A percentile compares a stretch with the other conserved stretches of the same genome.
Conservation (phyloP, 2,113 vertebrate species). For the Istiophorus platypterus region DNA sequence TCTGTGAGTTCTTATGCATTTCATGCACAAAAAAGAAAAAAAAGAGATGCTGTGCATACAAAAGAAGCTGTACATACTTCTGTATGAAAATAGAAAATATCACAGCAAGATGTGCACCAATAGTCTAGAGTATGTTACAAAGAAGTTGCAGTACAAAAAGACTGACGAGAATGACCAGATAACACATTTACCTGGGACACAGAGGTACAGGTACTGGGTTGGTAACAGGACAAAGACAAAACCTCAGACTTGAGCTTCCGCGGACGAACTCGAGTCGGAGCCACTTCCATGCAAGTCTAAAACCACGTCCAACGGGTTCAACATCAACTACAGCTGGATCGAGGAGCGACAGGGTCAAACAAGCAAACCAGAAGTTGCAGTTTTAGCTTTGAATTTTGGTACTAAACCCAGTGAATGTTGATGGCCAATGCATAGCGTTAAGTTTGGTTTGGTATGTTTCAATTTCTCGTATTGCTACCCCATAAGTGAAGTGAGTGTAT, state of each 20-base stretch:
- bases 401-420: constrained; percentile 57
- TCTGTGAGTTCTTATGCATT: constrained; percentile 73
- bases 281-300: constrained; percentile 42
- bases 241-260: constrained; percentile 20
- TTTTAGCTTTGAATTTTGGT: constrained; percentile 62
- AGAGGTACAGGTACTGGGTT: constrained; percentile 63
- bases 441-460: constrained; percentile 76
- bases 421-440: constrained; percentile 78
- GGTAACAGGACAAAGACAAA: constrained; percentile 54
- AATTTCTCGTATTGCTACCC: constrained; percentile 72
- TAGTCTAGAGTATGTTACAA: constrained; percentile 80
- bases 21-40: constrained; percentile 78
- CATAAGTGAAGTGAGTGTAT: constrained; percentile 52
- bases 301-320: constrained; percentile 44
- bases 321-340: constrained; percentile 56
- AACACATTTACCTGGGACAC: constrained; percentile 77
- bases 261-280: constrained; percentile 34
- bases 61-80: constrained; percentile 82
- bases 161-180: constrained; percentile 71
- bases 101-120: constrained; percentile 84
- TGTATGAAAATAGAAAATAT: constrained; percentile 89
- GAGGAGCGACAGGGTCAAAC: constrained; percentile 53
- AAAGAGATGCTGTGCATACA: constrained; percentile 74
- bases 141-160: constrained; percentile 83
- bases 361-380: constrained; percentile 44